Evolutionary conservation across 2,888 invertebrate species (phyloP).

Genomic region (Orthosia gothica): DNA sequence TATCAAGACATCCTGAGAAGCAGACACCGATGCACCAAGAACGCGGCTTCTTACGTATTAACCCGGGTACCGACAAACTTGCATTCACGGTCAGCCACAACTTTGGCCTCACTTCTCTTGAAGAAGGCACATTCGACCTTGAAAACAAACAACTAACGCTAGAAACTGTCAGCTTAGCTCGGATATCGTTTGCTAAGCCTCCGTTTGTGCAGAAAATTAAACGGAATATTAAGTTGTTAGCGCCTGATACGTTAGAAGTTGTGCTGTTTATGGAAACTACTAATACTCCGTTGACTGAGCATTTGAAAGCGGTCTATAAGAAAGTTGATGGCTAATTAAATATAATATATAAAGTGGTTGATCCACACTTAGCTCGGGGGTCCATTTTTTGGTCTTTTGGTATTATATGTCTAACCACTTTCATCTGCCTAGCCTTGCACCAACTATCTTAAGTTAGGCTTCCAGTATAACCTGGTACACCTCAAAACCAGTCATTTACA

Average conservation of each 20-base stretch:
- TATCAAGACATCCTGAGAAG: constrained; percentile 89
- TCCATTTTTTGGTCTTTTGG: not conserved
- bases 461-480: too few species aligned
- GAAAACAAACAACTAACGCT: constrained; percentile 86
- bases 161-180: constrained; percentile 85
- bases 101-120: constrained; percentile 92
- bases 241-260: constrained; percentile 83
- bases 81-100: constrained; percentile 92
- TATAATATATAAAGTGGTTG: not conserved
- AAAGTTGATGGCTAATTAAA: constrained; percentile 68
- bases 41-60: constrained; percentile 92
- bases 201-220: constrained; percentile 89
- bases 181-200: constrained; percentile 90
- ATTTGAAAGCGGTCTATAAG: constrained; percentile 90
- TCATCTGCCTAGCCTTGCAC: not conserved
- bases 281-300: constrained; percentile 89
- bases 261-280: constrained; percentile 91
- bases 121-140: constrained; percentile 90
- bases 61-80: constrained; percentile 89
- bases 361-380: not conserved
- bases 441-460: too few species aligned
- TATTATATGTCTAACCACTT: not conserved
- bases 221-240: constrained; percentile 80
- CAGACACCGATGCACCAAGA: constrained; percentile 92
- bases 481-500: too few species aligned